Percentiles rank a stretch among this genome's conserved stretches.
Evolutionary conservation across 2,888 invertebrate species (phyloP).

Genomic region (Hipparchia sbordonii): DNA sequence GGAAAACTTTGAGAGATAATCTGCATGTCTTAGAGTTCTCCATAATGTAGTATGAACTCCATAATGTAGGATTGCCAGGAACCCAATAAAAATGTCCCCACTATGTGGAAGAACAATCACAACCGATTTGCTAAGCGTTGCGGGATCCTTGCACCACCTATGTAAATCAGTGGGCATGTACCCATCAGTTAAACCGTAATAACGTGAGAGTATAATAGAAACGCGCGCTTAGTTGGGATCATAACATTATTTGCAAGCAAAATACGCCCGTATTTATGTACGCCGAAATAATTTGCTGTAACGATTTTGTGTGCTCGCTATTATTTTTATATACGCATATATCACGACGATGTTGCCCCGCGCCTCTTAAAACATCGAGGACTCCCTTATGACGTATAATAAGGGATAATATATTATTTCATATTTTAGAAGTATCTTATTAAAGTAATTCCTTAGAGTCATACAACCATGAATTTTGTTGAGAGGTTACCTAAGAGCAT

Average conservation of each 20-base stretch:
- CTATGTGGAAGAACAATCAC: too few relatives aligned
- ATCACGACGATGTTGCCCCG: slow-evolving; percentile 14
- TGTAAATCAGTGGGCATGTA: too few relatives aligned
- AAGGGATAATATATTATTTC: background rate
- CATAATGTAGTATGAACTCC: too few relatives aligned
- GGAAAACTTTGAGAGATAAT: too few relatives aligned
- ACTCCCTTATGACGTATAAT: slow-evolving; percentile 13
- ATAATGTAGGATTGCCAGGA: too few relatives aligned
- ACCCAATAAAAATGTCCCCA: too few relatives aligned
- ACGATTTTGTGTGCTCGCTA: slow-evolving; percentile 20
- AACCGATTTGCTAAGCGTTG: too few relatives aligned
- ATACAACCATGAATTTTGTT: background rate
- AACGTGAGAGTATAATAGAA: background rate
- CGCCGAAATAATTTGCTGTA: slow-evolving; percentile 32
- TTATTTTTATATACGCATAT: slow-evolving; percentile 23
- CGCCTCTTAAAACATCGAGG: slow-evolving; percentile 17
- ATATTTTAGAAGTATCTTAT: slow-evolving; percentile 14
- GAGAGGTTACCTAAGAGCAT: background rate
- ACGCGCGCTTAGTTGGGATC: slow-evolving; percentile 25
- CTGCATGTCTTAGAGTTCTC: too few relatives aligned
- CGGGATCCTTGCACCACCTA: too few relatives aligned
- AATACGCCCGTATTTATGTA: slow-evolving; percentile 32
- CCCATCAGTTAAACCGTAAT: background rate
- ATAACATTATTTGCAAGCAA: slow-evolving; percentile 30
- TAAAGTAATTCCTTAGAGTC: slow-evolving; percentile 4